Percentiles rank a stretch among this genome's conserved stretches.
phyloP scores from a whole-genome alignment of 2,888 invertebrate genomes.

The Mythimna pallens region DNA sequence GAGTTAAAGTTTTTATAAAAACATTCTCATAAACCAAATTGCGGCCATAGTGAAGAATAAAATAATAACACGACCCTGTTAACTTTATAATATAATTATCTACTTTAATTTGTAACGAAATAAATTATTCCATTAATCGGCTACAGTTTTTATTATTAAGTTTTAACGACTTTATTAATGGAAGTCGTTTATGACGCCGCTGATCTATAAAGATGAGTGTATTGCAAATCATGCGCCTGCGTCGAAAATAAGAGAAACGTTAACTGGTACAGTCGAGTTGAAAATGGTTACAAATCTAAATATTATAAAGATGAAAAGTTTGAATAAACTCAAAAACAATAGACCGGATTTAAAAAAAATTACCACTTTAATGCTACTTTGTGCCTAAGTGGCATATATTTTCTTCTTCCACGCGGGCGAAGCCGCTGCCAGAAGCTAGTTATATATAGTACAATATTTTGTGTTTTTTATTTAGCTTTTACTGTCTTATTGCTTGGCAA shows the following conservation, averaged over 20 bases:
- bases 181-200: slow-evolving; percentile 48
- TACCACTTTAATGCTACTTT: too few relatives aligned
- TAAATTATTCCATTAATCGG: slow-evolving; percentile 38
- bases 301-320: too few relatives aligned
- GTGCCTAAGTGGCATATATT: too few relatives aligned
- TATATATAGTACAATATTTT: too few relatives aligned
- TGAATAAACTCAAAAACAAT: too few relatives aligned
- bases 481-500: too few relatives aligned
- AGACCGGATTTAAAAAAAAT: too few relatives aligned
- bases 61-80: slow-evolving; percentile 11
- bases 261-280: slow-evolving; percentile 53
- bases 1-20: too few relatives aligned
- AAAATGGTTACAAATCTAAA: not conserved
- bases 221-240: slow-evolving; percentile 65
- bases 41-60: not conserved
- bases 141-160: slow-evolving; percentile 23
- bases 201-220: slow-evolving; percentile 44
- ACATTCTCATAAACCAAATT: too few relatives aligned
- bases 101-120: slow-evolving; percentile 29
- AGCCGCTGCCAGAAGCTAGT: too few relatives aligned
- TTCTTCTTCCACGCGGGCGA: too few relatives aligned
- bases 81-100: slow-evolving; percentile 28
- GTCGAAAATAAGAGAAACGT: slow-evolving; percentile 58
- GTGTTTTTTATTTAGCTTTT: too few relatives aligned
- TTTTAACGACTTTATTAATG: slow-evolving; percentile 62